Conservation (phyloP, 1,140 invertebrate genomes). For the Stenopsyche tienmushanensis region DNA sequence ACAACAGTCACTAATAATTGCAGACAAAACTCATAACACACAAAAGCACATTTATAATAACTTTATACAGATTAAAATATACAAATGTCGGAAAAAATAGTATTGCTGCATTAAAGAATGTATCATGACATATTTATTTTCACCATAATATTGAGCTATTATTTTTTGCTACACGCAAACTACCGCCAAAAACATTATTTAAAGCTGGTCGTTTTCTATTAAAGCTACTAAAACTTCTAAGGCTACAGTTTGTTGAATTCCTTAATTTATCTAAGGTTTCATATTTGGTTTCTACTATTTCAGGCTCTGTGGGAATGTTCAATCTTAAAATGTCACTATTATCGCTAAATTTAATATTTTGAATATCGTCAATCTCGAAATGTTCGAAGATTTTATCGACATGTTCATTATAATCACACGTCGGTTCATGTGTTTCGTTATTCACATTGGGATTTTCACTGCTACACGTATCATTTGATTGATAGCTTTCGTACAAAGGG, state of each 20-base stretch:
- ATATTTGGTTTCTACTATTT: slow-evolving; percentile 53
- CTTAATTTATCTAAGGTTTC: slow-evolving; percentile 52
- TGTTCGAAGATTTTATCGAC: not conserved
- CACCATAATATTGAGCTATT: slow-evolving; percentile 6
- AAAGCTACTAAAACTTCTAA: slow-evolving; percentile 22
- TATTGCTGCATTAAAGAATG: too few relatives aligned
- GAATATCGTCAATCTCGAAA: slow-evolving; percentile 5
- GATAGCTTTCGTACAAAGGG: slow-evolving; percentile 51
- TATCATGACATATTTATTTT: too few relatives aligned
- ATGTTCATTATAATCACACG: not conserved
- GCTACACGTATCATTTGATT: slow-evolving; percentile 7
- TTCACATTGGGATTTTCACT: not conserved
- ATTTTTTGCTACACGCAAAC: slow-evolving; percentile 27
- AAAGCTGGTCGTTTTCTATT: slow-evolving; percentile 8
- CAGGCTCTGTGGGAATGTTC: slow-evolving; percentile 52
- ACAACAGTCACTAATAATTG: too few relatives aligned
- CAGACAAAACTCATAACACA: too few relatives aligned
- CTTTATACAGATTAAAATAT: too few relatives aligned
- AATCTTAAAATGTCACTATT: slow-evolving; percentile 51
- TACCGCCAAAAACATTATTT: slow-evolving; percentile 35
- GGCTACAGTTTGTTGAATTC: slow-evolving; percentile 35
- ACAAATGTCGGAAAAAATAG: too few relatives aligned
- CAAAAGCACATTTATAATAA: too few relatives aligned
- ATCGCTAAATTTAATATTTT: slow-evolving; percentile 50
- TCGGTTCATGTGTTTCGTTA: not conserved